A percentile compares a stretch with the other conserved stretches of the same genome.
Evolutionary conservation across 2,888 invertebrate species (phyloP).

Genomic region (Drosophila phalerata): DNA sequence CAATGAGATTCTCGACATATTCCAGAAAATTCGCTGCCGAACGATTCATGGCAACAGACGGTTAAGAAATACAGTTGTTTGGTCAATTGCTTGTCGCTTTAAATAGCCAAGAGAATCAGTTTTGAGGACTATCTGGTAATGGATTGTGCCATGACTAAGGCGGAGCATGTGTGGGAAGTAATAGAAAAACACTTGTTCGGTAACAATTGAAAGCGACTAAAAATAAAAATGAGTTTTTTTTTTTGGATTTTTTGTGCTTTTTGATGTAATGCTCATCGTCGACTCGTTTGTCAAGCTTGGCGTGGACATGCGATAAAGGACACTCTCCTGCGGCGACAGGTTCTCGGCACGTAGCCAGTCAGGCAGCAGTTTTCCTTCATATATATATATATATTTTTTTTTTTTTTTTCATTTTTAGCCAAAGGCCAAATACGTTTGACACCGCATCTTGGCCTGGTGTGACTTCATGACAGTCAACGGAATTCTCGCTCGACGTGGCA

Average conservation of each 20-base stretch:
- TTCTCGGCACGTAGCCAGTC: constrained; percentile 59
- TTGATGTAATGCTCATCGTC: constrained; percentile 31
- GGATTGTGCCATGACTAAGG: background rate
- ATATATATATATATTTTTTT: too few species aligned
- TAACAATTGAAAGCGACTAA: constrained; percentile 12
- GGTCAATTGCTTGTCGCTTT: constrained; percentile 8
- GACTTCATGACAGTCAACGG: constrained; percentile 54
- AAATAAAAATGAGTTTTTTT: constrained; percentile 17
- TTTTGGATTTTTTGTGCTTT: background rate
- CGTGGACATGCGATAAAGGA: constrained; percentile 38
- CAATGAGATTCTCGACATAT: constrained; percentile 58
- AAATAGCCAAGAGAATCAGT: constrained; percentile 26
- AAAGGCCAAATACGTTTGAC: constrained; percentile 29
- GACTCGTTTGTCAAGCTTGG: constrained; percentile 44
- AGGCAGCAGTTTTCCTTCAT: constrained; percentile 4
- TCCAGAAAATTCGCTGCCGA: constrained; percentile 55
- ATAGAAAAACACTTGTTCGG: constrained; percentile 38
- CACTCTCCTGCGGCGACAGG: constrained; percentile 51
- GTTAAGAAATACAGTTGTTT: constrained; percentile 39
- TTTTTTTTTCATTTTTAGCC: background rate
- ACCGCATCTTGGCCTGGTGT: constrained; percentile 42
- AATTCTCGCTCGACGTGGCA: constrained; percentile 38
- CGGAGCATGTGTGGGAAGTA: constrained; percentile 1
- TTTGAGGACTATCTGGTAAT: constrained; percentile 7
- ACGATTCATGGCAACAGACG: constrained; percentile 57